Conservation (phyloP, 2,113 vertebrate species). For the Scomber scombrus region DNA sequence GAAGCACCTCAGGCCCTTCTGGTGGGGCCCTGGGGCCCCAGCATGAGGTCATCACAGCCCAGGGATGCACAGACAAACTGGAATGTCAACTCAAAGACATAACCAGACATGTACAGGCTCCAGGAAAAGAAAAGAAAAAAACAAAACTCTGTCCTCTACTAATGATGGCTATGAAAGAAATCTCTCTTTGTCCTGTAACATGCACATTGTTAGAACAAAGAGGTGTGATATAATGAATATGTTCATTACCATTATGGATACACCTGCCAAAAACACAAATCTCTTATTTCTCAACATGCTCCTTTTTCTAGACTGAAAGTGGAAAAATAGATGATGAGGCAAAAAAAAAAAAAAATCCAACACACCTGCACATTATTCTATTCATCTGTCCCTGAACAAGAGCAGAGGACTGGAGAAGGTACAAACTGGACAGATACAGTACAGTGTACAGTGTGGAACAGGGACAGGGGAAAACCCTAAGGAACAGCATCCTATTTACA, state of each 20-base stretch:
- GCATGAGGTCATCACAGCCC: conserved; percentile 75
- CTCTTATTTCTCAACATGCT: conserved; percentile 5
- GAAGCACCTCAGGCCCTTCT: conserved; percentile 76
- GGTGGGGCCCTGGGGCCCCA: conserved; percentile 68
- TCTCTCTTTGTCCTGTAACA: not conserved
- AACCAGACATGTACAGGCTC: conserved; percentile 56
- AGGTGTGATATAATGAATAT: not conserved
- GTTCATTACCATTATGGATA: not conserved
- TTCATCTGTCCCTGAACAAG: conserved; percentile 47
- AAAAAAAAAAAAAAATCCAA: conserved; percentile 44
- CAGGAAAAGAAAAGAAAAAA: conserved; percentile 23
- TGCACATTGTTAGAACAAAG: conserved; percentile 1
- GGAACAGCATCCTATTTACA: conserved; percentile 88
- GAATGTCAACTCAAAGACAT: conserved; percentile 84
- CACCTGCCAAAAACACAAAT: not conserved
- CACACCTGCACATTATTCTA: conserved; percentile 56
- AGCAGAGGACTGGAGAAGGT: conserved; percentile 21
- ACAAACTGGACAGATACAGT: conserved; percentile 26
- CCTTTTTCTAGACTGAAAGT: not conserved
- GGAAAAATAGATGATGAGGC: conserved; percentile 46
- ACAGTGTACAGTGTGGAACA: not conserved
- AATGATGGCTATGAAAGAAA: conserved; percentile 12
- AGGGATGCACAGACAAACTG: conserved; percentile 58
- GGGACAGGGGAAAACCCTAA: conserved; percentile 85
- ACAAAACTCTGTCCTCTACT: conserved; percentile 5